Percentiles rank a stretch among this genome's conserved stretches.
Conservation (phyloP, 92 coral and sea anemone genomes). For the Micromussa lordhowensis region DNA sequence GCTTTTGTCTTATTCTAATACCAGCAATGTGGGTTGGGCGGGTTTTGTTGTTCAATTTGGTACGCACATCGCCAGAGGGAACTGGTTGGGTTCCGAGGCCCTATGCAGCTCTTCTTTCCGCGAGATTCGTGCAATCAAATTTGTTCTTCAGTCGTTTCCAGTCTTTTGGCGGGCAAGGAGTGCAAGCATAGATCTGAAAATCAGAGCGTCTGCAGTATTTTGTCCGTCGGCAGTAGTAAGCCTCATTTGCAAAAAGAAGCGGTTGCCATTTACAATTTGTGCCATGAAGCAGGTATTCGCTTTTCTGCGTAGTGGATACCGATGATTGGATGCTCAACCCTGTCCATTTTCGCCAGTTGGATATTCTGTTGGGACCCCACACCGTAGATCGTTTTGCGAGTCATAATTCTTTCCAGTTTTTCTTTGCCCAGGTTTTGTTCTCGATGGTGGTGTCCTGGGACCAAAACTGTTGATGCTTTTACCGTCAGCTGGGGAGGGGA, state of each 20-base stretch:
- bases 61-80: slow-evolving; percentile 31
- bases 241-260: slow-evolving; percentile 55
- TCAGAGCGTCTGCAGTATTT: slow-evolving; percentile 45
- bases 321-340: slow-evolving; percentile 67
- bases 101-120: slow-evolving; percentile 53
- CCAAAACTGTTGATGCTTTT: slow-evolving; percentile 71
- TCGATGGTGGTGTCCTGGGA: slow-evolving; percentile 61
- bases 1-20: slow-evolving; percentile 60
- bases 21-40: slow-evolving; percentile 50
- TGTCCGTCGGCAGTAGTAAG: slow-evolving; percentile 55
- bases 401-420: slow-evolving; percentile 37
- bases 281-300: slow-evolving; percentile 45
- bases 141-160: slow-evolving; percentile 61
- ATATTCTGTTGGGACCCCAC: slow-evolving; percentile 56
- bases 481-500: slow-evolving; percentile 66
- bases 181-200: slow-evolving; percentile 72
- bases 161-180: slow-evolving; percentile 52
- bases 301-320: slow-evolving; percentile 60
- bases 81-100: slow-evolving; percentile 46
- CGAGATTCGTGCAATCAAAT: slow-evolving; percentile 50
- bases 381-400: slow-evolving; percentile 56
- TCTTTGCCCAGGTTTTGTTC: slow-evolving; percentile 63
- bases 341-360: slow-evolving; percentile 42
- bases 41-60: slow-evolving; percentile 47
- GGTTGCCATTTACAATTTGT: slow-evolving; percentile 46